Evolutionary conservation across 2,797 vertebrate species (phyloP).

Genomic region (Orestias chungarensis): DNA sequence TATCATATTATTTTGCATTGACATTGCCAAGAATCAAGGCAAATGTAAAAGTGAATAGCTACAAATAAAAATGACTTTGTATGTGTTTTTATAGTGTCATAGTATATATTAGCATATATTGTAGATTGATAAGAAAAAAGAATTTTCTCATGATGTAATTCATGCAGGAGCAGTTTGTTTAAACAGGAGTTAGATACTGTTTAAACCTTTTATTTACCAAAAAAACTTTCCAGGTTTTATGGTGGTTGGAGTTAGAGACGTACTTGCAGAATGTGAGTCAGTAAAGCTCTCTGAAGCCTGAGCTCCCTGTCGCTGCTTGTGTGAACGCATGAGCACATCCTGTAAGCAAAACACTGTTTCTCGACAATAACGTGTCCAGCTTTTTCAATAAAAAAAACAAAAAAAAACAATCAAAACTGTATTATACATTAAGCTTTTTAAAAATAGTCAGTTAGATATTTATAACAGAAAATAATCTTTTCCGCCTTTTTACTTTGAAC

Average conservation of each 20-base stretch:
- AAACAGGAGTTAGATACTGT: background rate
- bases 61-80: background rate
- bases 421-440: background rate
- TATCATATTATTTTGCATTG: no score
- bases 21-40: no score
- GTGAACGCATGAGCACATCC: slow-evolving; percentile 56
- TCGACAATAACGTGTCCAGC: background rate
- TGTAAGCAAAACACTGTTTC: slow-evolving; percentile 32
- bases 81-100: no score
- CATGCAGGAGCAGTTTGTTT: background rate
- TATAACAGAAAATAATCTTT: background rate
- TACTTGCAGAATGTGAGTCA: slow-evolving; percentile 71
- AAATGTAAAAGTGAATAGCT: no score
- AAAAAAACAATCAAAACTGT: background rate
- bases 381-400: background rate
- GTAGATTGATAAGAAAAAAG: background rate
- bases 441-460: background rate
- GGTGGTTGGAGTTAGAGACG: background rate
- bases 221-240: background rate
- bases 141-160: background rate
- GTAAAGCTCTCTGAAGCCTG: slow-evolving; percentile 51
- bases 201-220: background rate
- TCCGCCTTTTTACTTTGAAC: background rate
- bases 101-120: background rate
- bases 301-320: slow-evolving; percentile 42